A percentile compares a stretch with the other conserved stretches of the same genome.
phyloP scores from a whole-genome alignment of 2,888 invertebrate genomes.

The Brachypalpus laphriformis region DNA sequence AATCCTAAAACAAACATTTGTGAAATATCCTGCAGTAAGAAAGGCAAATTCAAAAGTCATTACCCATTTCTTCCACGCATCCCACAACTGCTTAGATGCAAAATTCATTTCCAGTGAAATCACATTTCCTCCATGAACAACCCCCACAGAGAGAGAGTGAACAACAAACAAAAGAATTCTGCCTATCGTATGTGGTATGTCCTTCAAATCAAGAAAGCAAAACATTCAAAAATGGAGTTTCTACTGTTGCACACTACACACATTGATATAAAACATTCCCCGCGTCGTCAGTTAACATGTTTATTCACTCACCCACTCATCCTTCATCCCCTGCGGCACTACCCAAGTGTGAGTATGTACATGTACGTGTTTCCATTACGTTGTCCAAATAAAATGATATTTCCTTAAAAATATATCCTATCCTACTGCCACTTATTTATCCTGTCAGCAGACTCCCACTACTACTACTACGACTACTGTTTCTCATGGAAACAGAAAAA shows the following conservation, averaged over 20 bases:
- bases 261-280: neutral
- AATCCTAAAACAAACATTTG: too few species aligned
- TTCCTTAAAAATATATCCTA: slow-evolving; percentile 52
- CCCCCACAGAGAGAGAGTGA: neutral
- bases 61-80: neutral
- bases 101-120: neutral
- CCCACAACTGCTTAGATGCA: neutral
- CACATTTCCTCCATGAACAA: neutral
- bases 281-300: slow-evolving; percentile 7
- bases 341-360: neutral
- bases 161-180: neutral
- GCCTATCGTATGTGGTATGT: neutral
- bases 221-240: neutral
- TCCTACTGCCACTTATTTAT: slow-evolving; percentile 27
- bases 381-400: slow-evolving; percentile 56
- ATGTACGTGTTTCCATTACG: slow-evolving; percentile 40
- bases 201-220: neutral
- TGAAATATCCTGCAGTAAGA: neutral
- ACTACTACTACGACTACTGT: neutral
- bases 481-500: neutral
- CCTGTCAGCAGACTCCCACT: slow-evolving; percentile 10
- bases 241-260: neutral
- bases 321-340: neutral
- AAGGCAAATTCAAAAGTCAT: neutral
- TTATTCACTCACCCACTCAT: neutral